Evolutionary conservation across 2,113 vertebrate genomes (phyloP).

Genomic region (Empidonax traillii): DNA sequence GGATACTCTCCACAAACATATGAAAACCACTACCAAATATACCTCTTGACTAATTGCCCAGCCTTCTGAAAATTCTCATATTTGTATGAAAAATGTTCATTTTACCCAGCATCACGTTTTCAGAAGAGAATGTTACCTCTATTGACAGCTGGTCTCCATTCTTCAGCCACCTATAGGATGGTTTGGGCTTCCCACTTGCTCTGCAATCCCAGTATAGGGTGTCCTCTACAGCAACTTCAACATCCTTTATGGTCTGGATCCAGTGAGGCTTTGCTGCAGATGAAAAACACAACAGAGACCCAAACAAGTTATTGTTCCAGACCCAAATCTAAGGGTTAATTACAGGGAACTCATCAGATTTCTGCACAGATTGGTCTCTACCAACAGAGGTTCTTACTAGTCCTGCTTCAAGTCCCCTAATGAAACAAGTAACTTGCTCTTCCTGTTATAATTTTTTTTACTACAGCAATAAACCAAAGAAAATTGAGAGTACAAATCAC

Average conservation of each 20-base stretch:
- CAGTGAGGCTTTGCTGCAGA: slow-evolving; percentile 91
- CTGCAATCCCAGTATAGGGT: slow-evolving; percentile 90
- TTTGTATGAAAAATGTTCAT: neutral
- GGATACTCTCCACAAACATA: neutral
- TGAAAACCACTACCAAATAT: neutral
- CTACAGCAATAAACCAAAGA: neutral
- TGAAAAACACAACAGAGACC: neutral
- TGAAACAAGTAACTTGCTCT: neutral
- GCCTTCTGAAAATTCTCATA: neutral
- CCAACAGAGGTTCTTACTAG: neutral
- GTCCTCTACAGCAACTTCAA: slow-evolving; percentile 84
- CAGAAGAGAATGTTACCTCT: slow-evolving; percentile 73
- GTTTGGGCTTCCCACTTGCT: slow-evolving; percentile 91
- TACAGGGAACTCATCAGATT: neutral
- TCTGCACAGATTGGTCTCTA: neutral
- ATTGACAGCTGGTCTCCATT: slow-evolving; percentile 79
- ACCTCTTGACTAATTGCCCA: neutral
- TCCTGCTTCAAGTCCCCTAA: neutral
- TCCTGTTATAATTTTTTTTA: neutral
- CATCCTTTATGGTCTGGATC: slow-evolving; percentile 84
- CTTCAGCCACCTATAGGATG: slow-evolving; percentile 92
- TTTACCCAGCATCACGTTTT: neutral
- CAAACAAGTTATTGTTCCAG: neutral
- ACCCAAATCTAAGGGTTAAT: neutral
- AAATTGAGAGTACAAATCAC: neutral